Conservation (phyloP, 1,140 invertebrate species). For the Marisa cornuarietis region DNA sequence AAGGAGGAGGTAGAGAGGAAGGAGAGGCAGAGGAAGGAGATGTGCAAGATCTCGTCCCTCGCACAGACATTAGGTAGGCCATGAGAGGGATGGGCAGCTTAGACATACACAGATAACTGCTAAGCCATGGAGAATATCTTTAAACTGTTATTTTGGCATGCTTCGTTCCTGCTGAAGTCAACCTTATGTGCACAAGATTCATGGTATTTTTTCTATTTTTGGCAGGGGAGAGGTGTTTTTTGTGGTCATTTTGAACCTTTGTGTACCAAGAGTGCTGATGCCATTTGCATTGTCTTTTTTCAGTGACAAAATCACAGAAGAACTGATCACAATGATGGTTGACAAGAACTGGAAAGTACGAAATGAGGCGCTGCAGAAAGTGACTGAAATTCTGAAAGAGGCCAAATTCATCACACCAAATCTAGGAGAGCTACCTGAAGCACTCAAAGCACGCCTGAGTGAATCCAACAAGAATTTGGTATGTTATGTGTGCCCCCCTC, state of each 20-base stretch:
- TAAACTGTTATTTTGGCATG: too few species aligned
- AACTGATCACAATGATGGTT: conserved; percentile 81
- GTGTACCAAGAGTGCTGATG: too few species aligned
- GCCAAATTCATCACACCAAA: conserved; percentile 83
- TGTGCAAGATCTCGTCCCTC: conserved; percentile 76
- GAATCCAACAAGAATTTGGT: conserved; percentile 91
- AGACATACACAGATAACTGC: too few species aligned
- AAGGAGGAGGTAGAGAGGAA: conserved; percentile 63
- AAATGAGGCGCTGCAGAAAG: conserved; percentile 83
- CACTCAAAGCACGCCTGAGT: conserved; percentile 77
- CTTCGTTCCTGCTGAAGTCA: too few species aligned
- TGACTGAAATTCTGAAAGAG: conserved; percentile 76
- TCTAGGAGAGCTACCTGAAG: conserved; percentile 84
- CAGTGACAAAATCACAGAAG: conserved; percentile 83
- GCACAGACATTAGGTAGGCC: conserved; percentile 73
- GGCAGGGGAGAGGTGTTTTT: too few species aligned
- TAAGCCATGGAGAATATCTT: too few species aligned
- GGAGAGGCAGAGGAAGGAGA: conserved; percentile 64
- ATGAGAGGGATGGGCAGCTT: too few species aligned
- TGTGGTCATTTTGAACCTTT: too few species aligned
- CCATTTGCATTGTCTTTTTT: neutral
- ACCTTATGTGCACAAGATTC: too few species aligned
- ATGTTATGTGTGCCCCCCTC: conserved; percentile 26
- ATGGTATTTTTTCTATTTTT: too few species aligned
- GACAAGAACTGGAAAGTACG: conserved; percentile 97